These are phyloP conservation scores for Eriocheir sinensis DNA, from an alignment of 1,140 invertebrate genomes.

Conservation along the genomic window DNA sequence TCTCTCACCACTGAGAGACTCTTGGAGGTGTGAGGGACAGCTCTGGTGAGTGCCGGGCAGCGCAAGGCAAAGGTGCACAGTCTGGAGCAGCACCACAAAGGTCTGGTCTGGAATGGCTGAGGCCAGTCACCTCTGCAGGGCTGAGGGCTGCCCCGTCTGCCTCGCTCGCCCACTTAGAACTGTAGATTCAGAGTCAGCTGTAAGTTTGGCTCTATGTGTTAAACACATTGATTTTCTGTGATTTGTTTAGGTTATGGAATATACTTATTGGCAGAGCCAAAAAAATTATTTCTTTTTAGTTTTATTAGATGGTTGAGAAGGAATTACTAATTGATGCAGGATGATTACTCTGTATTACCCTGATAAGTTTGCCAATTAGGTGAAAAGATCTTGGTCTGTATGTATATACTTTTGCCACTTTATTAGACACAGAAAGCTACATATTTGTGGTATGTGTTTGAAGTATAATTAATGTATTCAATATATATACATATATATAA, in stretches of 20 bases:
- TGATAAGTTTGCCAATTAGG: neutral
- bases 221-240: constrained; percentile 76
- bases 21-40: too few species aligned
- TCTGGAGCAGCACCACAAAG: neutral
- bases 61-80: too few species aligned
- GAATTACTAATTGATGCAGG: neutral
- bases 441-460: neutral
- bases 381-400: neutral
- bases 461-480: constrained; percentile 29
- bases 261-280: constrained; percentile 66
- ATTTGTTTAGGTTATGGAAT: constrained; percentile 71
- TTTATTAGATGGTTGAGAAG: constrained; percentile 29
- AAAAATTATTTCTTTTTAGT: constrained; percentile 47
- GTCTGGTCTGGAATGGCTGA: neutral
- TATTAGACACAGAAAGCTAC: constrained; percentile 1
- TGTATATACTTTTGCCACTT: constrained; percentile 17
- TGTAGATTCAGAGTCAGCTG: constrained; percentile 58
- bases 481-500: neutral
- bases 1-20: too few species aligned
- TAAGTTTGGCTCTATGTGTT: constrained; percentile 73
- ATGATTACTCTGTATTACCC: neutral
- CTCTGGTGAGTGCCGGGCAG: neutral
- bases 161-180: constrained; percentile 52
- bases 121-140: neutral
- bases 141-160: constrained; percentile 40